Evolutionary conservation across 2,888 invertebrate species (phyloP), one percentile per base, ranked within the genome.

Genomic region (Helleia helle): DNA sequence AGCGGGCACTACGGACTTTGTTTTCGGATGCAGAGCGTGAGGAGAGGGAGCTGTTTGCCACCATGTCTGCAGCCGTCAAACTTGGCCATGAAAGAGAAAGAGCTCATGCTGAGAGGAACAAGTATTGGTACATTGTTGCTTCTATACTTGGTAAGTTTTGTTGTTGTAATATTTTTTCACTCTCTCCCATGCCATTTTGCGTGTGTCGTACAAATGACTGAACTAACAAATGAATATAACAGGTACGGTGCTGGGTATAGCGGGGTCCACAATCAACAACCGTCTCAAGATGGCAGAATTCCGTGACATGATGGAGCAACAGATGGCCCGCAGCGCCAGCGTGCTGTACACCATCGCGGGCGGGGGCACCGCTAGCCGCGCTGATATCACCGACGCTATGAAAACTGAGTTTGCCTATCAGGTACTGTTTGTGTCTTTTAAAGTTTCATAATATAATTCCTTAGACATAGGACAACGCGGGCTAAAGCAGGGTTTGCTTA

Each of bases 1-100:
- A 92, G 69, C 87, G 90, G 22, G 75, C 87, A 0, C 71, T 92
- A 1, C 72, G 87, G 0, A 73, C 86, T 0, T 72, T 88, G 8
- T 91, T 93, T 57, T 80, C 87, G 7, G 76, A 87, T 1, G 86
- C 89, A 1, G 95, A 95, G 62, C 85, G 89, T 31, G 87, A 87
- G n/a, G 95, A 95, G 67, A 73, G 94, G 2, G 92, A 92, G 39
- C 69, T 88, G 7, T 94, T 94, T 62, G 87, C 90, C 0, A 86
- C 88, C 0, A 87, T 94, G 63, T 91, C 93, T 0, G 89, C 90
- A 12, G 90, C 93, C 0, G 89, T 95, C 0, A 88, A 94, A 49
- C 88, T 93, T 0, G 93, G 93, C 11, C 94, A 95, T 60, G 95
- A 95, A 66, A 87, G 92, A 41, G 95, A 95, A 66, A 71, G 94